Percentiles rank a stretch among this genome's conserved stretches.
These are phyloP conservation scores for Ariopsis seemanni DNA, from an alignment of 2,113 vertebrate genomes.

Conservation along the genomic window DNA sequence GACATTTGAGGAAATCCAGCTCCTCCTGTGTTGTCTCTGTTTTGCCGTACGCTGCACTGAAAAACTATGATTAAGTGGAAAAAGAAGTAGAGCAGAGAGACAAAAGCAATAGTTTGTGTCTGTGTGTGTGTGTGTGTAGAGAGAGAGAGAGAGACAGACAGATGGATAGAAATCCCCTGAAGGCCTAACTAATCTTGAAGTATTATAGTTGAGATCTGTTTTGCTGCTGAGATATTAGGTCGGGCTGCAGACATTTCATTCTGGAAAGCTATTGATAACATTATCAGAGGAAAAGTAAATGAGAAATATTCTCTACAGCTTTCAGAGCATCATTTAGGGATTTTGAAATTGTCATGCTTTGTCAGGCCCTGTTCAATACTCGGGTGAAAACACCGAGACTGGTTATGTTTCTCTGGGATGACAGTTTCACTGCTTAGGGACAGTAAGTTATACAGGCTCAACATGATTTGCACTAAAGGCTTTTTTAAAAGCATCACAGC, in stretches of 20 bases:
- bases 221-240: slow-evolving; percentile 23
- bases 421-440: background rate
- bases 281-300: slow-evolving; percentile 19
- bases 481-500: no score
- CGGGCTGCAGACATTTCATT: slow-evolving; percentile 4
- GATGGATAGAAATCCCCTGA: background rate
- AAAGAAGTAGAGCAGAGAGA: background rate
- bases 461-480: no score
- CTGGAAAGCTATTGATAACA: slow-evolving; percentile 31
- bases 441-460: background rate
- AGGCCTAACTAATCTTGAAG: slow-evolving; percentile 8
- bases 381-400: background rate
- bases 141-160: background rate
- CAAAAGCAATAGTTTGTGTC: background rate
- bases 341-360: background rate
- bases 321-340: slow-evolving; percentile 4
- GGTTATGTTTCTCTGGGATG: background rate
- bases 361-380: background rate
- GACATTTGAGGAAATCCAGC: background rate
- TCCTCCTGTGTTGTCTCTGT: no score
- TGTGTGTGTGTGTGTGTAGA: background rate
- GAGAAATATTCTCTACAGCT: slow-evolving; percentile 2
- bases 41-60: background rate
- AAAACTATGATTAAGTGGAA: background rate
- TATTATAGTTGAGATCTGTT: slow-evolving; percentile 37